Evolutionary conservation across 2,888 invertebrate species (phyloP), one percentile per base, ranked within the genome.

Genomic region (Epistrophe grossulariae): DNA sequence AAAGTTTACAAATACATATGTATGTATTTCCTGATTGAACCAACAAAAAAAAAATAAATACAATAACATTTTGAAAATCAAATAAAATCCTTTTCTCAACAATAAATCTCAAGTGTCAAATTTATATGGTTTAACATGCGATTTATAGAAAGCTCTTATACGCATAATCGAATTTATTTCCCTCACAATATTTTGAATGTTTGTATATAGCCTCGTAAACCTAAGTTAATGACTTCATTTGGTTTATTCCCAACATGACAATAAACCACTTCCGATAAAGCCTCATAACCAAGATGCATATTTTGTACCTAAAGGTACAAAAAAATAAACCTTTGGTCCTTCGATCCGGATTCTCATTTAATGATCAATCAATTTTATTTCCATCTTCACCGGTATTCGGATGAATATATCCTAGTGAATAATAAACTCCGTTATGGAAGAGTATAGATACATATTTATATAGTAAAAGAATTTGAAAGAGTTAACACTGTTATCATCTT

Each of bases 311-410:
- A n/a, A 31, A 31, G 31, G 45, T n/a, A 66, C 4, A n/a, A 31
- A 31, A 31, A 45, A 48, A 28, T 5, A n/a, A 68, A 19, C 1
- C 0, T 50, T 78, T 78, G 60, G 66, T 78, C 60, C 60, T 55
- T 64, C 45, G 57, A 59, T 19, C 64, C 57, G 59, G 79, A 60
- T 68, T 62, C 62, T 17, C 43, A 19, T 79, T 84, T 70, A 71
- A 71, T 62, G 84, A 71, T 64, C 74, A 79, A 84, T 84, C 79
- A 74, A 74, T 72, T 84, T 80, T 66, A 84, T 77, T 80, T 76
- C 31, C 76, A 45, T 57, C 55, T 19, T 24, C 50, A 70, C 40
- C 38, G 17, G 40, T n/a, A 50, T 4, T 9, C 17, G 9, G 0
- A 9, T 45, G 48, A 0, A 64, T 64, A 35, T 70, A 35, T 48